A percentile compares a stretch with the other conserved stretches of the same genome.
Evolutionary conservation across 2,888 invertebrate species (phyloP).

Genomic region (Conomelus anceps): DNA sequence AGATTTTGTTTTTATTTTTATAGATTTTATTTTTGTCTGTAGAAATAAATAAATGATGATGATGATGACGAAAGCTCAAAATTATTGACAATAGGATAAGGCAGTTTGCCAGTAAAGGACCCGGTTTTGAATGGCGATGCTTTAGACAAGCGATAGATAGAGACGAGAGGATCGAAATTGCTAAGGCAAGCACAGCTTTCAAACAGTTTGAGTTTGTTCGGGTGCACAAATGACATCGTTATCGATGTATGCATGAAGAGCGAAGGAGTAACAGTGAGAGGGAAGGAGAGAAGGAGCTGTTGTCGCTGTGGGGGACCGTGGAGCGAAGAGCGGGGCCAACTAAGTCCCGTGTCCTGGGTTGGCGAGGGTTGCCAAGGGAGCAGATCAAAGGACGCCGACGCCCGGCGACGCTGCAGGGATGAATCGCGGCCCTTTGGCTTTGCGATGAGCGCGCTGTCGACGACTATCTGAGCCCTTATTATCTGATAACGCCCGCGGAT

Average conservation of each 20-base stretch:
- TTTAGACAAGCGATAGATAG: neutral
- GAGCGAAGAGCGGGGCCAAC: neutral
- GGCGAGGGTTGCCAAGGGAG: neutral
- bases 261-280: neutral
- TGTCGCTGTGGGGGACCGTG: neutral
- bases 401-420: neutral
- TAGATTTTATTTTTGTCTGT: too few species aligned
- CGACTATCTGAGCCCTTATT: neutral
- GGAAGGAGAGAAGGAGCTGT: too few species aligned
- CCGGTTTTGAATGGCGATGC: too few species aligned
- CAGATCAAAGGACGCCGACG: neutral
- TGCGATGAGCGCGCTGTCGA: neutral
- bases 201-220: neutral
- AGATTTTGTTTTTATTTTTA: too few species aligned
- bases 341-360: neutral
- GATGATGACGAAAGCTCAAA: too few species aligned
- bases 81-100: neutral
- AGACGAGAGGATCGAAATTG: neutral
- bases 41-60: too few species aligned
- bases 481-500: neutral
- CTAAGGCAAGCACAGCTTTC: neutral
- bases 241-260: neutral
- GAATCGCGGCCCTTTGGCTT: neutral
- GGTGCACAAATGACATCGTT: neutral
- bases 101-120: neutral